Base-by-base conservation (phyloP, 2,113 vertebrate species). In the Zingel zingel region DNA sequence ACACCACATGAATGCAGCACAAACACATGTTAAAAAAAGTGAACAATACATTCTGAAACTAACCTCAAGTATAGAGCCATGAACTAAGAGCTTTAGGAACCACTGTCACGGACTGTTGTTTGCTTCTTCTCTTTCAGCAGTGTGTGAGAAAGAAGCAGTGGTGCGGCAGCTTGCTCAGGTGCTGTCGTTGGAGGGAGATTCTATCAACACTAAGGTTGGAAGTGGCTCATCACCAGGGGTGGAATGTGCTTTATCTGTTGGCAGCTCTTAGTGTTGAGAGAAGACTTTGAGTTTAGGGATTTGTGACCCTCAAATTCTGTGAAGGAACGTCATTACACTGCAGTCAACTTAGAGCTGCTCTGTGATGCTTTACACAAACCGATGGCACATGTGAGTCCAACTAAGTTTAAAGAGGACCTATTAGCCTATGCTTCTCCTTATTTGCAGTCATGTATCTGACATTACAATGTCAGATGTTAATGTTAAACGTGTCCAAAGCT, bases 191-290 rank as follows among this genome's bases (percentile, higher is more conserved):
- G 92, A 95, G 51, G 95, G 92, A 63, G 95, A 96, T 23, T 71
- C 82, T 5, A 95, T 96, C 30, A 94, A 95, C 75, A 72, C 70
- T 2, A 95, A 94, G 94, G 95, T 95, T 65, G 36, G 83, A 11
- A 8, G 6, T n/a, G 33, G 11, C 33, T 74, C 30, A 61, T 51
- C 18, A 14, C 13, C 4, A 21, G 5, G 12, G 64, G 6, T 53
- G 45, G 33, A 53, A 64, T 19, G 13, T 65, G 39, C 23, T 21
- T 68, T 33, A 19, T 74, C 36, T 47, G 21, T 14, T 33, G 1
- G 47, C 16, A 3, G 25, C 18, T 27, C 3, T 30, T 58, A 51
- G 18, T 47, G 43, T 27, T 67, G 19, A 77, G 11, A 21, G 27
- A 14, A 63, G 16, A 27, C 4, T 67, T 43, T 45, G 4, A 9